A percentile compares a stretch with the other conserved stretches of the same genome.
Evolutionary conservation across 2,113 vertebrate species (phyloP).

Genomic region (Panthera uncia): DNA sequence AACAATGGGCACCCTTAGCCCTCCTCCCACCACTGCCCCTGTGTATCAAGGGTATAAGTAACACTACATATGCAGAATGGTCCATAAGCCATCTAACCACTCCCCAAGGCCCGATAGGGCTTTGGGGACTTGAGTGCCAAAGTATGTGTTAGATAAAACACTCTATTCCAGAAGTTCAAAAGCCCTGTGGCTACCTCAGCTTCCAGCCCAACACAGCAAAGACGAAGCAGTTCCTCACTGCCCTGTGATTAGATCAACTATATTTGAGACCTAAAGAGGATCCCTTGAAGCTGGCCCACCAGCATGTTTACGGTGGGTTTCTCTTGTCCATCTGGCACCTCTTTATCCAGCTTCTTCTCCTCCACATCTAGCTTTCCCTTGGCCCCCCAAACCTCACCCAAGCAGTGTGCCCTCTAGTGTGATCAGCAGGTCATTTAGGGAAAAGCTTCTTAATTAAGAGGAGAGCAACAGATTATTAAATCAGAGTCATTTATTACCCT

Average conservation of each 20-base stretch:
- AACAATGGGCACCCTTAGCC: background rate
- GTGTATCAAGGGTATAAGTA: background rate
- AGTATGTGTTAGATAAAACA: background rate
- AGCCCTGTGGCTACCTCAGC: background rate
- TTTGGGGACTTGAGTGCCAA: constrained; percentile 9
- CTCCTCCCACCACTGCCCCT: background rate
- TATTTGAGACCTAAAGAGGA: background rate
- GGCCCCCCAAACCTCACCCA: background rate
- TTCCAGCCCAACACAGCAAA: background rate
- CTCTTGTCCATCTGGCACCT: background rate
- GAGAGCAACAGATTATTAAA: constrained; percentile 74
- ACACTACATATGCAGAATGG: background rate
- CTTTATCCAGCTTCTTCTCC: background rate
- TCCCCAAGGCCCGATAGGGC: background rate
- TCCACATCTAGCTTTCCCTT: background rate
- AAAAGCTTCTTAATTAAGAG: constrained; percentile 78
- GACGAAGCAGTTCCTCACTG: background rate
- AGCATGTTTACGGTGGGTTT: background rate
- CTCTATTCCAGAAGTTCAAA: background rate
- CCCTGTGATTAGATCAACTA: background rate
- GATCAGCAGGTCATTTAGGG: constrained; percentile 67
- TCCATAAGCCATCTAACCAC: background rate
- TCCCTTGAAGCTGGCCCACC: background rate
- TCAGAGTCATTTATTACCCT: constrained; percentile 69
- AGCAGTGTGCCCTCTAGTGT: background rate